These are phyloP conservation scores for Drosophila lacertosa DNA, from an alignment of 1,140 invertebrate species.

Conservation along the genomic window DNA sequence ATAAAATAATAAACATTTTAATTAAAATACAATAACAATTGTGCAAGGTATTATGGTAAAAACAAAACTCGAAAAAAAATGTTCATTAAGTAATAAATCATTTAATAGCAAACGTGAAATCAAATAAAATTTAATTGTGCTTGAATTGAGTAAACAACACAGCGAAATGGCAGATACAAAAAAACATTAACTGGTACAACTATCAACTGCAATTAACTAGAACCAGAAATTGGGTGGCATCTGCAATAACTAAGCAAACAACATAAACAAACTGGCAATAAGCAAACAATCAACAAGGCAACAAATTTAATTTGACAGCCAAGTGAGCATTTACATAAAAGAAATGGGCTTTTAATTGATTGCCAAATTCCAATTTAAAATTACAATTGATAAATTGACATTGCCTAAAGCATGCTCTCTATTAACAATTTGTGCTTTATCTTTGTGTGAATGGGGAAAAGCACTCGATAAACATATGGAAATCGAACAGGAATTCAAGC, in stretches of 20 bases:
- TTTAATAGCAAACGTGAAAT: slow-evolving; percentile 66
- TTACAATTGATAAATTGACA: too few relatives aligned
- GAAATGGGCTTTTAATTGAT: slow-evolving; percentile 32
- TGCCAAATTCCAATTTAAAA: slow-evolving; percentile 6
- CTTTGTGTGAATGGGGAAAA: neutral
- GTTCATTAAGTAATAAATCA: slow-evolving; percentile 60
- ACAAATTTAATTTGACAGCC: slow-evolving; percentile 31
- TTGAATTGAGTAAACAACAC: slow-evolving; percentile 52
- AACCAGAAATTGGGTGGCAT: slow-evolving; percentile 23
- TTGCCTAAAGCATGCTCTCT: neutral
- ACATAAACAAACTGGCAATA: slow-evolving; percentile 10
- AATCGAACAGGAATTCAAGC: neutral
- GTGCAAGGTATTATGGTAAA: neutral
- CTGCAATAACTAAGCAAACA: slow-evolving; percentile 28
- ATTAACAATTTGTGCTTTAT: neutral
- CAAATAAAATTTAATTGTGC: slow-evolving; percentile 68
- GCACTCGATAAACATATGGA: neutral
- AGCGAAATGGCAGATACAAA: neutral
- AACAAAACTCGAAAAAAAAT: too few relatives aligned
- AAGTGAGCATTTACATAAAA: slow-evolving; percentile 22
- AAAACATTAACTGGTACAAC: slow-evolving; percentile 1
- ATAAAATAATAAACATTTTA: slow-evolving; percentile 73
- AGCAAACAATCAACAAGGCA: slow-evolving; percentile 6
- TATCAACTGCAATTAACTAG: slow-evolving; percentile 36
- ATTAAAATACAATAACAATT: slow-evolving; percentile 71